phyloP scores from a whole-genome alignment of 2,113 vertebrate genomes.

The Amia ocellicauda region DNA sequence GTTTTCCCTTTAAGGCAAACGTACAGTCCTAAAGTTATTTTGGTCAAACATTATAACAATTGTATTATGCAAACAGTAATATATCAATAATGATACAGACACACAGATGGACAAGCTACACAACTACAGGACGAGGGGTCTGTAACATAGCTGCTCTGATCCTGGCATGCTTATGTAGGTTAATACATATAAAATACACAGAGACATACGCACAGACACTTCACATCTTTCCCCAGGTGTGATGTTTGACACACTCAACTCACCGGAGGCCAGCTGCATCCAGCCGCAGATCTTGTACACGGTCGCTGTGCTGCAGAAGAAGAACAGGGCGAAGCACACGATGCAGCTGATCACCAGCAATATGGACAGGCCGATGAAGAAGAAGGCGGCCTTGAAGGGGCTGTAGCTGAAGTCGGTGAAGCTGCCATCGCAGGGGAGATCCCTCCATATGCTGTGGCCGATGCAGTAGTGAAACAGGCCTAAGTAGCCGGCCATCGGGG shows the following conservation, averaged over 20 bases:
- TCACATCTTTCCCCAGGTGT: too few species aligned
- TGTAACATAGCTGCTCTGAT: too few species aligned
- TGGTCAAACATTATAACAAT: too few species aligned
- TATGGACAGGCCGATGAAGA: constrained; percentile 95
- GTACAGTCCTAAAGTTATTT: too few species aligned
- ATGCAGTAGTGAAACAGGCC: constrained; percentile 94
- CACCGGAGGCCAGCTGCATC: constrained; percentile 92
- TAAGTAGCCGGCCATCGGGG: constrained; percentile 93
- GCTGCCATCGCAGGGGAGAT: constrained; percentile 88
- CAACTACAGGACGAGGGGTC: too few species aligned
- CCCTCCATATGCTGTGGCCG: constrained; percentile 82
- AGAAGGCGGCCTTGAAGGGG: constrained; percentile 94
- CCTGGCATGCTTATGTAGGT: too few species aligned
- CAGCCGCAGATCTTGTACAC: constrained; percentile 97
- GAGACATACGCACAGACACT: constrained; percentile 27
- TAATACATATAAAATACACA: too few species aligned
- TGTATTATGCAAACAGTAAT: too few species aligned
- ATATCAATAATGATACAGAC: too few species aligned
- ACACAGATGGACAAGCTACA: too few species aligned
- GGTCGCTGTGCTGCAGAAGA: constrained; percentile 94
- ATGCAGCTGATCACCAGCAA: constrained; percentile 90
- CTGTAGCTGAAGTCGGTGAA: constrained; percentile 90
- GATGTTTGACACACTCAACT: too few species aligned
- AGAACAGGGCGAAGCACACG: constrained; percentile 91
- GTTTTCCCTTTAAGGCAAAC: too few species aligned